Percentiles rank a stretch among this genome's conserved stretches.
Evolutionary conservation across 2,797 vertebrate genomes (phyloP).

Genomic region (Syngnathus acus): DNA sequence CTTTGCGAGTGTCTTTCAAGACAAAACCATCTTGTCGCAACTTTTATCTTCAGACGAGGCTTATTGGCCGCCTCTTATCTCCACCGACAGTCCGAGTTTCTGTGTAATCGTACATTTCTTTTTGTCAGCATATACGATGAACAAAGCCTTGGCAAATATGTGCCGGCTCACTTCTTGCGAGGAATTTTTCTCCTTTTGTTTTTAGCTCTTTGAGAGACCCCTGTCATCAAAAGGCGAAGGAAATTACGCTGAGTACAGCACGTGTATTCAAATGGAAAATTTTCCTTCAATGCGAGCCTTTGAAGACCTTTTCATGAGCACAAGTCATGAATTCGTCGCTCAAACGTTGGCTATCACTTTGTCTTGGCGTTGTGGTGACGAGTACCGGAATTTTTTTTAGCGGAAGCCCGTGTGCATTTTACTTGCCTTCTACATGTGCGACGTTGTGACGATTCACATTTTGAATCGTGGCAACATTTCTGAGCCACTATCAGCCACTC

Average conservation of each 20-base stretch:
- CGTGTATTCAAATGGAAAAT: constrained; percentile 82
- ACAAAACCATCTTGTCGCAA: constrained; percentile 38
- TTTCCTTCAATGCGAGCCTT: constrained; percentile 84
- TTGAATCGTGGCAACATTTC: too few species aligned
- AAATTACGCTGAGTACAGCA: constrained; percentile 73
- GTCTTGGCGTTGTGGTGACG: too few species aligned
- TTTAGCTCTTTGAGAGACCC: constrained; percentile 73
- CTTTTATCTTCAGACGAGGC: constrained; percentile 58
- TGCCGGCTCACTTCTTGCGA: constrained; percentile 17
- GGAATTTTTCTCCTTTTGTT: constrained; percentile 25
- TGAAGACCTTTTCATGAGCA: constrained; percentile 86
- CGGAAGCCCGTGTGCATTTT: too few species aligned
- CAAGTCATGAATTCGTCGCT: background rate
- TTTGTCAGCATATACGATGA: constrained; percentile 65
- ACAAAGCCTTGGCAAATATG: constrained; percentile 53
- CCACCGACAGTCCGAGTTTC: constrained; percentile 38
- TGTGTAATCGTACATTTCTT: constrained; percentile 50
- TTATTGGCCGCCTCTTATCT: constrained; percentile 41
- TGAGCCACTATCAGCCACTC: too few species aligned
- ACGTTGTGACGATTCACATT: too few species aligned
- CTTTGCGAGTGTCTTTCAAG: constrained; percentile 43
- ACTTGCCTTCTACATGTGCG: too few species aligned
- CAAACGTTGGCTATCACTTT: background rate
- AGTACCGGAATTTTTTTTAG: too few species aligned
- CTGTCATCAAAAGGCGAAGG: constrained; percentile 53